A percentile compares a stretch with the other conserved stretches of the same genome.
Conservation (phyloP, 2,888 invertebrate species). For the Phragmatobia fuliginosa region DNA sequence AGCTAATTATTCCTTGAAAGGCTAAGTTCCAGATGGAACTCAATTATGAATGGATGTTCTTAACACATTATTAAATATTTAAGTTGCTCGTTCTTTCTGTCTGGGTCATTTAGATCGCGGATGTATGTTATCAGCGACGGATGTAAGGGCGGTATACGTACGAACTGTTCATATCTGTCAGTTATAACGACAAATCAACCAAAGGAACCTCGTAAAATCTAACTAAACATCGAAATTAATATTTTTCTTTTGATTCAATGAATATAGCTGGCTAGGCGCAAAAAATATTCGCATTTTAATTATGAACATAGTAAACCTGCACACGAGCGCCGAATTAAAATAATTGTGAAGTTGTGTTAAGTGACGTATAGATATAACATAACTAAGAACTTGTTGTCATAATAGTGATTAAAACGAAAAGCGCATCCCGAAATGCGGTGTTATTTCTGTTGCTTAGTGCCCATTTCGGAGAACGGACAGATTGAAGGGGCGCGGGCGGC, state of each 20-base stretch:
- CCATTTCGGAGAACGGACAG: conserved; percentile 80
- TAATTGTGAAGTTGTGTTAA: not conserved
- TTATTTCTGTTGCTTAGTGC: conserved; percentile 84
- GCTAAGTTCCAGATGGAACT: not conserved
- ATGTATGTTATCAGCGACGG: conserved; percentile 74
- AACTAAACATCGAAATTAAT: no score
- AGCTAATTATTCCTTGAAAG: not conserved
- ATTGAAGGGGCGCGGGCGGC: conserved; percentile 74
- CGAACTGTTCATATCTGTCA: conserved; percentile 43
- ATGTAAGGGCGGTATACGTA: conserved; percentile 76
- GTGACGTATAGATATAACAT: conserved; percentile 18
- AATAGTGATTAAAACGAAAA: conserved; percentile 80
- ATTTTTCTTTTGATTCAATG: no score
- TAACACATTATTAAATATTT: conserved; percentile 12
- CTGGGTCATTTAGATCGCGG: conserved; percentile 60
- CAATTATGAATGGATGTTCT: not conserved
- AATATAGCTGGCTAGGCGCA: not conserved
- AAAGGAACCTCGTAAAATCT: conserved; percentile 26
- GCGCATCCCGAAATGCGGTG: conserved; percentile 80
- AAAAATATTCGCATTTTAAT: not conserved
- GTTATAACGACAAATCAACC: conserved; percentile 34
- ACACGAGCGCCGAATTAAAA: not conserved
- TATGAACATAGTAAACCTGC: not conserved
- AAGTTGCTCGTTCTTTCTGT: conserved; percentile 30
- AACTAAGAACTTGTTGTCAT: conserved; percentile 63